Conservation (phyloP, 92 coral and sea anemone genomes). For the Anthopleura xanthogrammica region DNA sequence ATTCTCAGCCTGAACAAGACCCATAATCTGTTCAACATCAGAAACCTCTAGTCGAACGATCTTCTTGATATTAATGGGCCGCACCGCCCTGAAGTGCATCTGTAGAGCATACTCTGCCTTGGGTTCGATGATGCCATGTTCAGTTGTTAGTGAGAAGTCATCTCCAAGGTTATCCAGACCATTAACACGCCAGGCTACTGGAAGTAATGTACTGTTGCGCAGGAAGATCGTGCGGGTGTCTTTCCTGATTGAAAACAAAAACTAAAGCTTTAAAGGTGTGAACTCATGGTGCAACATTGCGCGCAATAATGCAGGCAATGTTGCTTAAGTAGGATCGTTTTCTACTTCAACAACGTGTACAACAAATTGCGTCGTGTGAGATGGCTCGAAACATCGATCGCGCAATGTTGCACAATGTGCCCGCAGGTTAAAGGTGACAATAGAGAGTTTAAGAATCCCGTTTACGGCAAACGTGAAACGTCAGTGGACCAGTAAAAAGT, state of each 20-base stretch:
- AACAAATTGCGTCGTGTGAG: too few relatives aligned
- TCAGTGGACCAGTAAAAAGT: too few relatives aligned
- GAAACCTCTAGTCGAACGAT: constrained; percentile 92
- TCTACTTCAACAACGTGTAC: too few relatives aligned
- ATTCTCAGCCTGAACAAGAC: constrained; percentile 98
- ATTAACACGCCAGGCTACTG: constrained; percentile 92
- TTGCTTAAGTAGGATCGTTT: too few relatives aligned
- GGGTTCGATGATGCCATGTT: constrained; percentile 91
- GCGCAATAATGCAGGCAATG: too few relatives aligned
- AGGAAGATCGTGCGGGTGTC: constrained; percentile 92
- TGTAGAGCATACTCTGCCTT: constrained; percentile 97
- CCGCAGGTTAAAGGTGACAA: too few relatives aligned
- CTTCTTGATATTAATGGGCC: constrained; percentile 91
- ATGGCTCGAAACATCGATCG: too few relatives aligned
- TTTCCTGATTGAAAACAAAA: constrained; percentile 58
- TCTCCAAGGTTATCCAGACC: constrained; percentile 98
- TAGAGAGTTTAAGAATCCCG: too few relatives aligned
- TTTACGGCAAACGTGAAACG: too few relatives aligned
- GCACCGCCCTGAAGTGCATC: constrained; percentile 94
- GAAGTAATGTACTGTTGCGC: constrained; percentile 95
- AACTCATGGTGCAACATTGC: too few relatives aligned
- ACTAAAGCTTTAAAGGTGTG: neutral
- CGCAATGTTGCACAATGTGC: too few relatives aligned
- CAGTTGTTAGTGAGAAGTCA: constrained; percentile 91
- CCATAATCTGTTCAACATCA: constrained; percentile 98